Percentiles rank a stretch among this genome's conserved stretches.
These are phyloP conservation scores for Planiliza haematocheilus DNA, from an alignment of 2,113 vertebrate genomes.

Conservation along the genomic window DNA sequence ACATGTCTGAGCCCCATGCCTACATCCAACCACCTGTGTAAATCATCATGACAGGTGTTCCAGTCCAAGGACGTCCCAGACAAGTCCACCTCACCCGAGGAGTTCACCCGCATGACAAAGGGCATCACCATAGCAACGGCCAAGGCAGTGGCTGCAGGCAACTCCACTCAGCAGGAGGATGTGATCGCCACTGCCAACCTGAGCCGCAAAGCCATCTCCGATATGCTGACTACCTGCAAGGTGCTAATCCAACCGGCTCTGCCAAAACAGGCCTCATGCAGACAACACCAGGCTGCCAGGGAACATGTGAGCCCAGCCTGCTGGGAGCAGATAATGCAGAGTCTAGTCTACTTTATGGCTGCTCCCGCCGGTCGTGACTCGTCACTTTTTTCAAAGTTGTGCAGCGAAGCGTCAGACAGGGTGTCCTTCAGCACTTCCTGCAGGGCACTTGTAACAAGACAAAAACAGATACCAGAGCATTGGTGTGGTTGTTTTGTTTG, in stretches of 20 bases:
- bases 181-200: conserved; percentile 97
- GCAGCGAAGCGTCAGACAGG: conserved; percentile 34
- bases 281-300: conserved; percentile 51
- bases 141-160: conserved; percentile 98
- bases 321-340: conserved; percentile 57
- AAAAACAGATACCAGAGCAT: background rate
- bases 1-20: background rate
- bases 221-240: conserved; percentile 92
- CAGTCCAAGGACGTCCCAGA: conserved; percentile 93
- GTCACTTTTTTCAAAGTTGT: conserved; percentile 65
- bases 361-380: conserved; percentile 53
- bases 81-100: conserved; percentile 92
- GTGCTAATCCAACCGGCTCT: conserved; percentile 69
- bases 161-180: conserved; percentile 96
- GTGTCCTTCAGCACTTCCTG: conserved; percentile 41
- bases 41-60: conserved; percentile 87
- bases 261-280: conserved; percentile 59
- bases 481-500: background rate
- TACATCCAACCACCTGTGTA: conserved; percentile 3
- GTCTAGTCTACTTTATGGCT: conserved; percentile 38
- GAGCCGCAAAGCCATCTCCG: conserved; percentile 95
- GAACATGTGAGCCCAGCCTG: conserved; percentile 51
- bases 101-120: conserved; percentile 98
- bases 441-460: conserved; percentile 10
- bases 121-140: conserved; percentile 98